phyloP scores from a whole-genome alignment of 2,888 invertebrate species.

The Amphimallon solstitiale region DNA sequence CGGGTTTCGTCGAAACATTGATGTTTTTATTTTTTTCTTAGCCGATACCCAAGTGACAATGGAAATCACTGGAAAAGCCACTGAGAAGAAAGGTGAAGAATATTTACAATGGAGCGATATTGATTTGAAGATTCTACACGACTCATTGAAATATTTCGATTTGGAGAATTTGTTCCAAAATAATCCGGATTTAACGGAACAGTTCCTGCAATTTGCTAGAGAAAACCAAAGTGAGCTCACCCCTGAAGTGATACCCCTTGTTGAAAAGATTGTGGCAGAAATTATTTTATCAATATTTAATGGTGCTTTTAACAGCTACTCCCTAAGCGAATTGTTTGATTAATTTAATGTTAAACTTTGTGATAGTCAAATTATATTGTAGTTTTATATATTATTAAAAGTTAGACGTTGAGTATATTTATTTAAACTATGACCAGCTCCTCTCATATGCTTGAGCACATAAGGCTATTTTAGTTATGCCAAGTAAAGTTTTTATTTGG shows the following conservation, averaged over 20 bases:
- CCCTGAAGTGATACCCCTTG: background rate
- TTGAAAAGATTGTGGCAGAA: background rate
- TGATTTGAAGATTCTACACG: background rate
- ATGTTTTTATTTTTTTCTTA: no score
- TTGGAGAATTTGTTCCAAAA: slow-evolving; percentile 3
- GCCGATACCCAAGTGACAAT: background rate
- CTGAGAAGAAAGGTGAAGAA: background rate
- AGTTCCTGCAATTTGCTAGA: background rate
- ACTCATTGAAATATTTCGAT: background rate
- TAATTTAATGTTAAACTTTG: background rate
- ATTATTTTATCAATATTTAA: background rate
- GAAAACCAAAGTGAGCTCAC: background rate
- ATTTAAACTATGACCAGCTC: no score
- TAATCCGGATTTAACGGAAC: slow-evolving; percentile 16
- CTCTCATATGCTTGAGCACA: no score
- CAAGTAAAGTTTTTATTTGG: no score
- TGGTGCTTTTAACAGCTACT: background rate
- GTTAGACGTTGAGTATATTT: no score
- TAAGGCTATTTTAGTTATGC: no score
- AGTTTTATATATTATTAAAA: no score
- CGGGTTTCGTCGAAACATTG: no score
- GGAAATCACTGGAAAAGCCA: background rate
- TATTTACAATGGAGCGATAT: background rate
- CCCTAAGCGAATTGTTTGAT: slow-evolving; percentile 11
- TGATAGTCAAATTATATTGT: no score